Percentiles rank a stretch among this genome's conserved stretches.
Evolutionary conservation across 2,113 vertebrate species (phyloP).

Genomic region (Gallinago media): DNA sequence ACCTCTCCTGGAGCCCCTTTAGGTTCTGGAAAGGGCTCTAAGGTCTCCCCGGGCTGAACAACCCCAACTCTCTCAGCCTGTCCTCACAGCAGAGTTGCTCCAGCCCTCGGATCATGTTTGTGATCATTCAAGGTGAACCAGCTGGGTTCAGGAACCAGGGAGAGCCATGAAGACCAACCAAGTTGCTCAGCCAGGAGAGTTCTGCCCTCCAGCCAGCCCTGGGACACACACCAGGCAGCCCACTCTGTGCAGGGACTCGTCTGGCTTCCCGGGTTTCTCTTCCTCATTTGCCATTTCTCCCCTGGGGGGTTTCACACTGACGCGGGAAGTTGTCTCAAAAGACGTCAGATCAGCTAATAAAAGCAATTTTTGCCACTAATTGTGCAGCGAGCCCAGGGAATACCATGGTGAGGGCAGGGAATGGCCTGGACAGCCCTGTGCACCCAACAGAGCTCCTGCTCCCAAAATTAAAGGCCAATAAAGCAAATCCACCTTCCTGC

Average conservation of each 20-base stretch:
- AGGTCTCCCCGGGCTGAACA: neutral
- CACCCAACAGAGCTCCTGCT: neutral
- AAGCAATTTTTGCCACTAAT: neutral
- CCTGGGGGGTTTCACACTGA: neutral
- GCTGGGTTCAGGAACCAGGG: neutral
- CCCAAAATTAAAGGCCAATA: neutral
- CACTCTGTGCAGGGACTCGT: accelerated
- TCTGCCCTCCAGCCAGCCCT: neutral
- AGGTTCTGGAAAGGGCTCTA: neutral
- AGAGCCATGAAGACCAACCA: neutral
- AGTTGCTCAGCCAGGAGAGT: accelerated
- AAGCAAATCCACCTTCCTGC: neutral
- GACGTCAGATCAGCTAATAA: accelerated
- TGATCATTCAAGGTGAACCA: neutral
- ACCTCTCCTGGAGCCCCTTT: neutral
- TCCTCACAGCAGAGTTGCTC: neutral
- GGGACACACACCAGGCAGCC: accelerated
- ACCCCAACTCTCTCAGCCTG: neutral
- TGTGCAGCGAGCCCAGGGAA: accelerated
- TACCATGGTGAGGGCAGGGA: neutral
- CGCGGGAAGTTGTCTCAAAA: neutral
- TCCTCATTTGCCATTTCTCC: neutral
- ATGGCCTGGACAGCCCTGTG: neutral
- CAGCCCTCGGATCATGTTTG: neutral
- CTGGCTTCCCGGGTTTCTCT: neutral